These are phyloP conservation scores for Lordiphosa fenestrarum DNA, from an alignment of 2,888 invertebrate genomes.

Conservation along the genomic window DNA sequence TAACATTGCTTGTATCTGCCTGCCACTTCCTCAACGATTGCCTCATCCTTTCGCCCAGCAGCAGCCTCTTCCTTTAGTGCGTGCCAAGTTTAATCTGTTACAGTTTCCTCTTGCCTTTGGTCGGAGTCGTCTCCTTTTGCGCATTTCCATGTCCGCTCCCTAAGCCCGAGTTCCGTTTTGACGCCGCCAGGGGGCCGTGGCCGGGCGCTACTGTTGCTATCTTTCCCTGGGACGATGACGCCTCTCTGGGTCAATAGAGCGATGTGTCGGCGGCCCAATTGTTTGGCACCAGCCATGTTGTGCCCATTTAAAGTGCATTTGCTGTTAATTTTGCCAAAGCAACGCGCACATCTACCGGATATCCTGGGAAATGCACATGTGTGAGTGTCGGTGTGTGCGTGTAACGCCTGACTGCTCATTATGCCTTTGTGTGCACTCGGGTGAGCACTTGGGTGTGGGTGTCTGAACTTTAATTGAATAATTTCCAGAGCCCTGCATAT, in stretches of 20 bases:
- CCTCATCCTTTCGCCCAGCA: not conserved
- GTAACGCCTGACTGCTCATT: conserved; percentile 63
- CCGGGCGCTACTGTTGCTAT: conserved; percentile 2
- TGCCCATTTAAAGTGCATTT: conserved; percentile 73
- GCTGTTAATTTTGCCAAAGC: conserved; percentile 69
- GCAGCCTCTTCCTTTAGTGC: conserved; percentile 28
- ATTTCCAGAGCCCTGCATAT: conserved; percentile 65
- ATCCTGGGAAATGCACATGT: conserved; percentile 17
- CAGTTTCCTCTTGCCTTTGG: conserved; percentile 59
- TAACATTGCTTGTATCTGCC: conserved; percentile 31
- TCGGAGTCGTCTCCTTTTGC: conserved; percentile 21
- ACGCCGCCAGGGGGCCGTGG: conserved; percentile 22
- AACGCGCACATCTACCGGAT: conserved; percentile 51
- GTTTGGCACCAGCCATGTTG: conserved; percentile 23
- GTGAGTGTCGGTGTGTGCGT: conserved; percentile 7
- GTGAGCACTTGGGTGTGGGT: conserved; percentile 32
- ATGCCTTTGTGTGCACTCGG: conserved; percentile 54
- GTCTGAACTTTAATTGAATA: conserved; percentile 71
- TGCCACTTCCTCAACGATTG: not conserved
- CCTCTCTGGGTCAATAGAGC: conserved; percentile 66
- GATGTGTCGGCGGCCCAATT: conserved; percentile 51
- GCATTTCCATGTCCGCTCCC: conserved; percentile 43
- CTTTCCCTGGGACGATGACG: conserved; percentile 2
- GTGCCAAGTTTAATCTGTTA: conserved; percentile 73
- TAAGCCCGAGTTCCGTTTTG: conserved; percentile 41